Base-by-base conservation (phyloP, 2,113 vertebrate species). In the Tonatia bakeri region DNA sequence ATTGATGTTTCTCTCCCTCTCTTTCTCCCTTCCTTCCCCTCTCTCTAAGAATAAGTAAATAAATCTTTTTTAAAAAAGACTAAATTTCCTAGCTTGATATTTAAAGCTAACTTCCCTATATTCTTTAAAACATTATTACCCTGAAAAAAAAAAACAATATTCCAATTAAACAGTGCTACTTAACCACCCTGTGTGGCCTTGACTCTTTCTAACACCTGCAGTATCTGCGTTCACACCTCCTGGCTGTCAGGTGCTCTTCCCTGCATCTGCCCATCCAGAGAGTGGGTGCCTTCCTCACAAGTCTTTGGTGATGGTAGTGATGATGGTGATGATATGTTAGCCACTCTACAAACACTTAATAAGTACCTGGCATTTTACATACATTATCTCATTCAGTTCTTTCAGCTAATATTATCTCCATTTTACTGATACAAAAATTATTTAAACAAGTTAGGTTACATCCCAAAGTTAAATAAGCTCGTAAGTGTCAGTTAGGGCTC, bases 281-380 rank as follows among this genome's bases (percentile, higher is more conserved):
- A 61, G 52, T n/a, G 17, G 40, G 59, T 12, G 16, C 45, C 26
- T 24, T 22, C 52, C 47, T 93, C 96, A 97, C 84, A 96, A 97
- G 80, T 38, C 87, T 47, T 47, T 83, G 84, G 47, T 77, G 92
- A 52, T 83, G 65, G 14, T 50, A 54, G 2, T 33, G 50, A 36
- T 43, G 14, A 28, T 52, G 43, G 40, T 70, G 73, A 40, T 43
- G 85, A 75, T 16, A 45, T 16, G 11, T n/a, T 9, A 86, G 80
- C 5, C 50, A 13, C 54, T 64, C 73, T 38, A 26, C 72, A 84
- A 56, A 64, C 40, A 88, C 94, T 36, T n/a, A 65, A 12, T 40
- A 26, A 79, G 56, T 40, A 54, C 65, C 82, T 80, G 81, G 59
- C 28, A 59, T 20, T 72, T 47, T 47, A 61, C 47, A 75, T 7